phyloP scores from a whole-genome alignment of 2,113 vertebrate genomes.

The Platysteira castanea region DNA sequence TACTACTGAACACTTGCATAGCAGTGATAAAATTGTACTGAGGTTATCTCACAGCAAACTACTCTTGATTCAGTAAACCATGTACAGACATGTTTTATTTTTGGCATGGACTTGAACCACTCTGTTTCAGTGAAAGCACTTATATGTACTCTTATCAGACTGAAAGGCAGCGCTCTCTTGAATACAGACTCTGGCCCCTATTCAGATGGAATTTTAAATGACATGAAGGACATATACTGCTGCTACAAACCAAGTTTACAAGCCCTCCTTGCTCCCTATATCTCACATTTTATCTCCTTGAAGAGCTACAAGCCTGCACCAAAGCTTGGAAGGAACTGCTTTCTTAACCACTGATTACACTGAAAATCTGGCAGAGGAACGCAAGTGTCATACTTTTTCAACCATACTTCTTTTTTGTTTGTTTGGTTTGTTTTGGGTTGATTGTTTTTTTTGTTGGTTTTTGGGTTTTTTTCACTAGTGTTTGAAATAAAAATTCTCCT shows the following conservation, averaged over 20 bases:
- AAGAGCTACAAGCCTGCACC: neutral
- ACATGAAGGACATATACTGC: neutral
- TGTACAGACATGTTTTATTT: neutral
- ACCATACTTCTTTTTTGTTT: neutral
- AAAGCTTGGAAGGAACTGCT: neutral
- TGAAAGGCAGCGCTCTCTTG: neutral
- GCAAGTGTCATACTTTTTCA: neutral
- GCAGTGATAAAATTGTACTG: neutral
- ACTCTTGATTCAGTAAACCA: neutral
- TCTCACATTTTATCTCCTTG: neutral
- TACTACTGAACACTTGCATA: neutral
- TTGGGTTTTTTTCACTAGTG: no score
- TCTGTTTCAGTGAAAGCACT: neutral
- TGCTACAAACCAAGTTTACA: neutral
- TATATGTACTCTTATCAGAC: neutral
- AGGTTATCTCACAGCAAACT: neutral
- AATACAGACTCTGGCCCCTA: neutral
- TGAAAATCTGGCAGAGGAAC: neutral
- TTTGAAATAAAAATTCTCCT: neutral
- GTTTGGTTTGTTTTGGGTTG: neutral
- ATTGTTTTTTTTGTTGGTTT: neutral
- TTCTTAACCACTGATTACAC: neutral
- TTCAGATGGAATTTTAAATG: neutral
- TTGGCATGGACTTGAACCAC: neutral
- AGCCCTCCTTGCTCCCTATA: fast-evolving